Evolutionary conservation across 1,140 invertebrate species (phyloP).

Genomic region (Drosophila leontia): DNA sequence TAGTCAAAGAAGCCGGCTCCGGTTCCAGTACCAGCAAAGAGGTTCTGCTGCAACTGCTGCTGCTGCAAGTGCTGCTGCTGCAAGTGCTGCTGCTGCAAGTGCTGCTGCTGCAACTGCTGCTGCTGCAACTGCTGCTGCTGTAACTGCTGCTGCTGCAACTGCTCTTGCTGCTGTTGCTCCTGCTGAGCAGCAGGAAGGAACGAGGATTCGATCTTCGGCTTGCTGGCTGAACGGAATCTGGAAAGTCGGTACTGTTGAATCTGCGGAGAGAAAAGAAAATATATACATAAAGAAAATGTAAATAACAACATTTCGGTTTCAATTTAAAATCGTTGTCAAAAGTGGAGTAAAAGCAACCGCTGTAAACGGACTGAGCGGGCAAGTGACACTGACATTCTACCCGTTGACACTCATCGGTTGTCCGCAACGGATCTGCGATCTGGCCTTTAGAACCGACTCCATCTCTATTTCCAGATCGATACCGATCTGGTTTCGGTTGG

Average conservation of each 20-base stretch:
- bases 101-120: slow-evolving; percentile 27
- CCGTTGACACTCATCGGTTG: no score
- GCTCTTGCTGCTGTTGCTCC: slow-evolving; percentile 22
- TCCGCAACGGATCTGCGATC: slow-evolving; percentile 23
- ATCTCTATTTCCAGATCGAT: background rate
- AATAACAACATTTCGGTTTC: no score
- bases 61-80: background rate
- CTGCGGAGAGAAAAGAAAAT: background rate
- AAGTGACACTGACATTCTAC: no score
- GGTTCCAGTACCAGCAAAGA: background rate
- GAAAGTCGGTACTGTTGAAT: background rate
- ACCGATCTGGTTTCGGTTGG: background rate
- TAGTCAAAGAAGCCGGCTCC: slow-evolving; percentile 68
- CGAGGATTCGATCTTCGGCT: background rate
- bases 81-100: slow-evolving; percentile 7
- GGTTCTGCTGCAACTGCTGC: slow-evolving; percentile 15
- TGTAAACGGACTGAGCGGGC: no score
- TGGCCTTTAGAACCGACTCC: no score
- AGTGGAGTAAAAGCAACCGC: no score
- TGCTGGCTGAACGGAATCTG: background rate
- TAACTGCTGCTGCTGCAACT: background rate
- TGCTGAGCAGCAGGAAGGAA: background rate
- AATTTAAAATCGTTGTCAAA: no score
- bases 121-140: slow-evolving; percentile 25
- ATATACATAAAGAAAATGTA: background rate